These are phyloP conservation scores for Turritopsis dohrnii DNA, from an alignment of 30 jellyfish, hydroid and myxozoan species.

Conservation along the genomic window DNA sequence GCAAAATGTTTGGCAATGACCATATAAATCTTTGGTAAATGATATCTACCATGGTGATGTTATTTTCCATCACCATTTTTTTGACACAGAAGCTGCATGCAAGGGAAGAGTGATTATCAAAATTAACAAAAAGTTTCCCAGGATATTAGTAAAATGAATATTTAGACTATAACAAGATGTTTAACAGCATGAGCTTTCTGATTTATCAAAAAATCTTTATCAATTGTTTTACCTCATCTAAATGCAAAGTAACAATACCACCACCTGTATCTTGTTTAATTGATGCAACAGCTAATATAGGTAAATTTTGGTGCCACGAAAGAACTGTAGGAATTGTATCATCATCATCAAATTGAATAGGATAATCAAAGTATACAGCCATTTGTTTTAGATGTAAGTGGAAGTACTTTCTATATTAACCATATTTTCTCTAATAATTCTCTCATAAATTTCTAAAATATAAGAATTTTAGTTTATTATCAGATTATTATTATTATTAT, in stretches of 20 bases:
- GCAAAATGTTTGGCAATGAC: no score
- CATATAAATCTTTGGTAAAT: no score
- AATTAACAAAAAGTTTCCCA: no score
- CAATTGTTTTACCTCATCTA: conserved; percentile 78
- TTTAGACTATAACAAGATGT: no score
- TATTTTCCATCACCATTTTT: no score
- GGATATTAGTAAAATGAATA: no score
- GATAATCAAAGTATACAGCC: conserved; percentile 97
- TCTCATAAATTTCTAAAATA: neutral
- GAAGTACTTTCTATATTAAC: neutral
- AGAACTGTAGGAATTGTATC: conserved; percentile 45
- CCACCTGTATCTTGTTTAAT: conserved; percentile 51
- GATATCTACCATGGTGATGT: no score
- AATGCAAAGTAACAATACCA: conserved; percentile 60
- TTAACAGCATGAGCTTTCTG: no score
- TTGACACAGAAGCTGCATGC: no score
- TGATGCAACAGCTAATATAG: conserved; percentile 80
- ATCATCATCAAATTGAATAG: conserved; percentile 44
- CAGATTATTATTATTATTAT: no score
- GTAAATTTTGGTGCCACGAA: conserved; percentile 70
- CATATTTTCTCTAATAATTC: neutral
- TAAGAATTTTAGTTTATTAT: neutral
- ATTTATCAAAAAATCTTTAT: neutral
- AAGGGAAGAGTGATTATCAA: no score
- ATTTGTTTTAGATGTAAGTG: conserved; percentile 9